Evolutionary conservation across 2,797 vertebrate species (phyloP), one percentile per base, ranked within the genome.

Genomic region (Enteromius treurensis): DNA sequence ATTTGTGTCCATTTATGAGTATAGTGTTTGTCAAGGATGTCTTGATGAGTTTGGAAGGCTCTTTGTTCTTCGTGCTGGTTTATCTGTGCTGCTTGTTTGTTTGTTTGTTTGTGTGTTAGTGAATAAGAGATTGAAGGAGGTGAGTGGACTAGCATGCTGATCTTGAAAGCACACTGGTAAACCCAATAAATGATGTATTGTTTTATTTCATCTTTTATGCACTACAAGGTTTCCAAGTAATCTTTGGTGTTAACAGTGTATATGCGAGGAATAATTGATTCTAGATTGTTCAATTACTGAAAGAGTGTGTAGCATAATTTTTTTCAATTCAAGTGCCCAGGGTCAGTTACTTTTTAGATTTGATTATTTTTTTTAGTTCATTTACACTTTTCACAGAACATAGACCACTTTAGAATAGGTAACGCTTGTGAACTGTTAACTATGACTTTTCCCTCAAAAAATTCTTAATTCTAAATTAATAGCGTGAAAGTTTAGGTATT

Each of bases 1-100:
- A 94, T 96, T 96, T 96, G 93, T 96, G 96, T 96, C 96, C 94
- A 97, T 96, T 96, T 96, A 96, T 96, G 95, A 94, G 95, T 95
- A 95, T 95, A 95, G 95, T 90, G 93, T 92, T 95, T 95, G 95
- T 94, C 95, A 94, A 90, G 92, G 92, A 94, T 93, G 94, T 96
- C 95, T 95, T 96, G 93, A 95, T 95, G 95, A 62, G 79, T 60
- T 92, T 92, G 87, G 86, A 74, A 84, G 37, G 81, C 88, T 88
- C 93, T 93, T 95, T 96, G 90, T 94, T 93, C 88, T 81, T 47
- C 79, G 17, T 86, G 79, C 32, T 85, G 87, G 90, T 91, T 92
- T 45, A 40, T 76, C 37, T 75, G 29, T 70, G 62, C 32, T 55
- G 51, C 21, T 45, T 4, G 47, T 78, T 69, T 62, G 60, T 62